These are phyloP conservation scores for Colletes gigas DNA, from an alignment of 1,140 invertebrate genomes.

Conservation along the genomic window DNA sequence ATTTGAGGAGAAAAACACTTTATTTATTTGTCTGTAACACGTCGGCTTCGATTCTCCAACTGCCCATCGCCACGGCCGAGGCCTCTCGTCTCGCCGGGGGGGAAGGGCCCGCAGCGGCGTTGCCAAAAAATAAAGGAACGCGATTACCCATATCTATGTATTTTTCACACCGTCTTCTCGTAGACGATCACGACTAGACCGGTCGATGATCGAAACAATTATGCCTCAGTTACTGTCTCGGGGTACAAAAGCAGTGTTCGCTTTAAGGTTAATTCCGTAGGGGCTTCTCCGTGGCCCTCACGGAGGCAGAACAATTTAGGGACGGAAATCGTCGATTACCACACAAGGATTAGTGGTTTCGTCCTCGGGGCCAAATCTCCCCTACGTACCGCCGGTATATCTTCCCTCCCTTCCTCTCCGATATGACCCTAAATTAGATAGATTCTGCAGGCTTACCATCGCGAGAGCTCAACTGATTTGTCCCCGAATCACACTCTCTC, in stretches of 20 bases:
- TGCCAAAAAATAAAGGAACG: too few relatives aligned
- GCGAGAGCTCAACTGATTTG: constrained; percentile 37
- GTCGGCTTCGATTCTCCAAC: too few relatives aligned
- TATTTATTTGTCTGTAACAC: too few relatives aligned
- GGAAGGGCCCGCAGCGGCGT: too few relatives aligned
- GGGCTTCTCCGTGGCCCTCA: constrained; percentile 7
- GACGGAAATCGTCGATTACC: constrained; percentile 74
- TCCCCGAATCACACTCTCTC: neutral
- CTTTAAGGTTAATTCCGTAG: constrained; percentile 53
- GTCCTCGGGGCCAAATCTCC: constrained; percentile 58
- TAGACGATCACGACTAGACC: neutral
- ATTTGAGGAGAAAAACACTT: too few relatives aligned
- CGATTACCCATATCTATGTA: too few relatives aligned
- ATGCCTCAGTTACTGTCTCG: constrained; percentile 28
- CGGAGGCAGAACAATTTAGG: constrained; percentile 67
- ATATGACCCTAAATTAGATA: constrained; percentile 62
- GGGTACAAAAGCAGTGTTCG: constrained; percentile 50
- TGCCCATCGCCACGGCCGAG: too few relatives aligned
- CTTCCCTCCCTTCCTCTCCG: constrained; percentile 45
- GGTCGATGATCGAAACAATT: constrained; percentile 58
- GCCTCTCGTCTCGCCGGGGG: too few relatives aligned
- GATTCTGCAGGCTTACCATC: constrained; percentile 58
- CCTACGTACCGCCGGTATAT: constrained; percentile 56
- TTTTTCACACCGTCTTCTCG: neutral
- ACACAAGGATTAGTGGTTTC: constrained; percentile 69